phyloP scores from a whole-genome alignment of 2,888 invertebrate genomes.

The Drosophila atripex region DNA sequence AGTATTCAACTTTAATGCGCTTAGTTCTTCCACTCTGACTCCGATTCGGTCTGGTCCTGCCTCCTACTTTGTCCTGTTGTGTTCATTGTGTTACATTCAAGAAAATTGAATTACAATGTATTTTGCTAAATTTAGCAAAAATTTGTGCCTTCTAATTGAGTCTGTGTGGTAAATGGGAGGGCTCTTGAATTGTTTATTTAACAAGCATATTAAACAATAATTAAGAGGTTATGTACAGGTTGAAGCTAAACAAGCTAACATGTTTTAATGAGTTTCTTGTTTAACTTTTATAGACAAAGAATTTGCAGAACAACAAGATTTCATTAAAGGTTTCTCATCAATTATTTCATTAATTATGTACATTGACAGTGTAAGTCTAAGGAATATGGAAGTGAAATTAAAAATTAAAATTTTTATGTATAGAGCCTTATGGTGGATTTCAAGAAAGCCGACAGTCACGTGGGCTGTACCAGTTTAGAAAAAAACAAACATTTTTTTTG shows the following conservation, averaged over 20 bases:
- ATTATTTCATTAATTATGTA: slow-evolving; percentile 19
- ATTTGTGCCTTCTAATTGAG: slow-evolving; percentile 56
- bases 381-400: background rate
- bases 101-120: slow-evolving; percentile 65
- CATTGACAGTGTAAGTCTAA: slow-evolving; percentile 4
- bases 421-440: too few species aligned
- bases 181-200: slow-evolving; percentile 19
- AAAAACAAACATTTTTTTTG: too few species aligned
- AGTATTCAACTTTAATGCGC: slow-evolving; percentile 69
- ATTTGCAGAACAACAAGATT: slow-evolving; percentile 13
- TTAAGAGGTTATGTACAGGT: slow-evolving; percentile 42
- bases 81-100: slow-evolving; percentile 50
- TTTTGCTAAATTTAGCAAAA: slow-evolving; percentile 54
- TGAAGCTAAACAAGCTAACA: background rate
- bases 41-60: slow-evolving; percentile 25
- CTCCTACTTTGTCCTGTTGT: slow-evolving; percentile 8
- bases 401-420: too few species aligned
- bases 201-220: slow-evolving; percentile 53
- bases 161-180: slow-evolving; percentile 14
- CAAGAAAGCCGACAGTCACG: too few species aligned
- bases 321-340: slow-evolving; percentile 13
- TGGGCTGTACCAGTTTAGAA: too few species aligned
- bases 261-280: slow-evolving; percentile 16
- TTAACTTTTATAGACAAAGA: background rate
- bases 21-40: slow-evolving; percentile 49